Evolutionary conservation across 2,113 vertebrate genomes (phyloP).

Genomic region (Callithrix jacchus): DNA sequence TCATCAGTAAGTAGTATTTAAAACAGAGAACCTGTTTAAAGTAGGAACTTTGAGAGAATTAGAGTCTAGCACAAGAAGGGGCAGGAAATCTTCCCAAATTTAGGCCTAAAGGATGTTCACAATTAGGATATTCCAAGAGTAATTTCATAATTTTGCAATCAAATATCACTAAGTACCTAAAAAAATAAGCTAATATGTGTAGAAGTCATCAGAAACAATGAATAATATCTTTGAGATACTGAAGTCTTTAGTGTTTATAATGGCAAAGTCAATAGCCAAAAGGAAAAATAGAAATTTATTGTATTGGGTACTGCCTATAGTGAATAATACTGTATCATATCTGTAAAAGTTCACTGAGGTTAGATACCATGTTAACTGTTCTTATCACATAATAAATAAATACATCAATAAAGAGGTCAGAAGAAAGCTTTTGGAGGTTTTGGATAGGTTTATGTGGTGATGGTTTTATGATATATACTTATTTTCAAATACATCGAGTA

Average conservation of each 20-base stretch:
- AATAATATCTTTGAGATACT: not conserved
- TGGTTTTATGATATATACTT: not conserved
- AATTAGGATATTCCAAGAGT: not conserved
- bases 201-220: not conserved
- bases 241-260: not conserved
- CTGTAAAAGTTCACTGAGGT: not conserved
- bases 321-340: not conserved
- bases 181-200: not conserved
- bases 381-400: not conserved
- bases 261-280: not conserved
- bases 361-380: not conserved
- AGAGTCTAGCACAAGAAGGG: not conserved
- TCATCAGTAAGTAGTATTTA: not conserved
- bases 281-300: not conserved
- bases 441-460: not conserved
- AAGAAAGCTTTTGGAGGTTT: not conserved
- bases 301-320: not conserved
- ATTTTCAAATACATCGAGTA: not conserved
- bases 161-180: not conserved
- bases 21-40: not conserved
- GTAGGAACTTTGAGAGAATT: not conserved
- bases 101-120: not conserved
- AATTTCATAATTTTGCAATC: not conserved
- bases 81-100: not conserved
- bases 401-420: not conserved